Evolutionary conservation across 2,888 invertebrate species (phyloP), one percentile per base, ranked within the genome.

Genomic region (Corythucha ciliata): DNA sequence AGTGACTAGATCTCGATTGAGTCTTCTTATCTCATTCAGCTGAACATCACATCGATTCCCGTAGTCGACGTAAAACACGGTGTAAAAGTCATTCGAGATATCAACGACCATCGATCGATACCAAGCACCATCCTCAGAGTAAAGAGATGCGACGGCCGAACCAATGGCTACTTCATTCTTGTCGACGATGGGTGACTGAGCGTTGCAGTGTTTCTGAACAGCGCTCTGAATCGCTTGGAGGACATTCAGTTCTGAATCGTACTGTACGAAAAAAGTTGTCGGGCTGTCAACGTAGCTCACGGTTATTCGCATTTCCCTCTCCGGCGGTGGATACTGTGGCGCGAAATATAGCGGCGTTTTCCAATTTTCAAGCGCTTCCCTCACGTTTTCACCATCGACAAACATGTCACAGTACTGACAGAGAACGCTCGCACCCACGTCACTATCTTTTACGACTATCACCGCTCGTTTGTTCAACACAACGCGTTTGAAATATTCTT

Each of bases 41-140:
- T 49, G 49, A 36, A 53, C 53, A 27, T 56, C 50, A 16, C 21
- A 42, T 14, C 87, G 83, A 69, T 96, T 96, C 5, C 97, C 97
- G 70, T 87, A 98, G 71, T 98, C 97, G 14, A 97, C 82, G 70
- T 91, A 97, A 2, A 81, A 73, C 1, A 97, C 83, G 49, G 77
- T 70, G 1, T 80, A 75, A 55, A 76, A 76, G 27, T 69, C 69
- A 4, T 72, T 72, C 2, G 71, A 72, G 4, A 79, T 69, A 33
- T 77, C 76, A 56, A 80, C 45, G n/a, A 56, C 41, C 20, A 76
- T 75, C 1, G 82, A 86, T 44, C 87, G 71, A 64, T 86, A 83
- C 16, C 85, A 66, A 2, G 79, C 79, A 10, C 77, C 75, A 62
- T 87, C 86, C 36, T 79, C 78, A 0, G 79, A 76, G 61, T 80